phyloP scores from a whole-genome alignment of 2,113 vertebrate genomes.

The Halcyon malimbica region DNA sequence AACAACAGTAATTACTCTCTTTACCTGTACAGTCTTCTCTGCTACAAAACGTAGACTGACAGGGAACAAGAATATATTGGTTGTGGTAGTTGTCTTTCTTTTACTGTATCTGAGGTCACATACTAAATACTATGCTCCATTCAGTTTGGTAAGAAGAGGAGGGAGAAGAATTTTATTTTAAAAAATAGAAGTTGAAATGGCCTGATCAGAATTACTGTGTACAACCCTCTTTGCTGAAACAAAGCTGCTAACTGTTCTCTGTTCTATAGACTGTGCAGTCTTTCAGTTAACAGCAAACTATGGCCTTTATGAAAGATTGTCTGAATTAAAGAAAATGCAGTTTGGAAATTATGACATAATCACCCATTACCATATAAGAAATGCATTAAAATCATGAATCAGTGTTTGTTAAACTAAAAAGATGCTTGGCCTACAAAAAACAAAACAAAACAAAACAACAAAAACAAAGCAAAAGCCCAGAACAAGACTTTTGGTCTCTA shows the following conservation, averaged over 20 bases:
- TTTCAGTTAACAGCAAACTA: conserved; percentile 59
- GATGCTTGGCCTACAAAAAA: conserved; percentile 6
- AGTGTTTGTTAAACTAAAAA: conserved; percentile 16
- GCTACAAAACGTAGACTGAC: neutral
- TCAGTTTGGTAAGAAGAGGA: neutral
- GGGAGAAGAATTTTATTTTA: neutral
- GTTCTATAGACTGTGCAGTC: conserved; percentile 40
- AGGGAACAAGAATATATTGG: neutral
- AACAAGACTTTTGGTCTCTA: conserved; percentile 18
- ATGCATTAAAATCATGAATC: conserved; percentile 47
- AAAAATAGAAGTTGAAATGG: neutral
- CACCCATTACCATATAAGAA: neutral
- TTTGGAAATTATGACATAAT: conserved; percentile 50
- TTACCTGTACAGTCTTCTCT: neutral
- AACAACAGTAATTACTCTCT: neutral
- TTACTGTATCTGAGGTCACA: neutral
- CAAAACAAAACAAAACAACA: neutral
- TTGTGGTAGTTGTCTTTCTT: neutral
- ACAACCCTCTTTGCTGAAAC: conserved; percentile 18
- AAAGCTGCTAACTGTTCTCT: conserved; percentile 72
- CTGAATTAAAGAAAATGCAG: conserved; percentile 51
- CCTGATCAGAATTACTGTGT: neutral
- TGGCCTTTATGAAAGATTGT: conserved; percentile 49
- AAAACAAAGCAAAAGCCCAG: neutral
- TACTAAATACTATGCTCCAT: neutral